Base-by-base conservation (phyloP, 2,888 invertebrate species). In the Tiphia femorata region DNA sequence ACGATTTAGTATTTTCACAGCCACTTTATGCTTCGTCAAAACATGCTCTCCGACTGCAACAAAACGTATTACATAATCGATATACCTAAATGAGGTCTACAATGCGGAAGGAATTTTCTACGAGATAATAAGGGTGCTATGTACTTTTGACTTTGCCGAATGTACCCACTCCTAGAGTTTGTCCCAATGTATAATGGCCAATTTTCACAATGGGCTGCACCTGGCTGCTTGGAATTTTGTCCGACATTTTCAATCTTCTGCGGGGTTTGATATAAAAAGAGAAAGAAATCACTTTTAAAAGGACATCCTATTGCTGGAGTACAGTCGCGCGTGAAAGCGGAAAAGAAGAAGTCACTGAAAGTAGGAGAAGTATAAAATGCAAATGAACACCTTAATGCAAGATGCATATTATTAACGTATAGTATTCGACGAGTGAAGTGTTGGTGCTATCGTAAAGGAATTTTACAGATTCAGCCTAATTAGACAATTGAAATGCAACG, bases 101-200 rank as follows among this genome's bases (percentile, higher is more conserved):
- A n/a, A n/a, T n/a, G n/a, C n/a, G n/a, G n/a, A n/a, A n/a, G n/a
- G n/a, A n/a, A n/a, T n/a, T n/a, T n/a, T n/a, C n/a, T n/a, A n/a
- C n/a, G n/a, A n/a, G n/a, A n/a, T n/a, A 25, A 38, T 2, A 19
- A 17, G n/a, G 8, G 19, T n/a, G n/a, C n/a, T 54, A 75, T 87
- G 81, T 84, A 90, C 90, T 97, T 88, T 99, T 99, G 2, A 99
- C 99, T 88, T 99, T 99, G 53, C 99, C 99, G 86, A 99, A 99
- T 3, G 99, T 99, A 21, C 99, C 99, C 29, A 97, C 96, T 29
- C 99, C 99, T 37, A 99, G 87, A 1, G 94, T 94, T 76, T 92
- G 91, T 16, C 98, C 98, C 44, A 99, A 86, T 49, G 96, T 93
- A 84, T 99, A 99, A 85, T 98, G 98, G 0, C 99, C 99, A 80